Percentiles rank a stretch among this genome's conserved stretches.
Evolutionary conservation across 2,888 invertebrate genomes (phyloP).

Genomic region (Clepsis dumicolana): DNA sequence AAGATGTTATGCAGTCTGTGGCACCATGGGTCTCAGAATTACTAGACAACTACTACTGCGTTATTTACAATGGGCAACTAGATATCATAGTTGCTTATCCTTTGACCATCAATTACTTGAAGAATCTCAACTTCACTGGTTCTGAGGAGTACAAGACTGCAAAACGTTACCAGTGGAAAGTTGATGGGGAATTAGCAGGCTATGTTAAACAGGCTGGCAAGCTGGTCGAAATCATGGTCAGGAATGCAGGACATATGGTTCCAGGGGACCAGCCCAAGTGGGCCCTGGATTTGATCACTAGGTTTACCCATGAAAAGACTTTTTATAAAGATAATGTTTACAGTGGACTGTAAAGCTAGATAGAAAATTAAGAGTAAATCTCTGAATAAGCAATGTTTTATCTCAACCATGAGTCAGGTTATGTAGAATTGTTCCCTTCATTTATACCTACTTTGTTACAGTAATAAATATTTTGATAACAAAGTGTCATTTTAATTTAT

Average conservation of each 20-base stretch:
- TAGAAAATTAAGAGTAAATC: not conserved
- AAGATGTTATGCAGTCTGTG: constrained; percentile 94
- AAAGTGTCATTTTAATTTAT: not conserved
- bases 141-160: constrained; percentile 89
- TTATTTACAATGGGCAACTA: constrained; percentile 96
- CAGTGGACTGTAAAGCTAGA: not conserved
- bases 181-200: constrained; percentile 90
- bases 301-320: constrained; percentile 87
- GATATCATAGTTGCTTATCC: constrained; percentile 97
- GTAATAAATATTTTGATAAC: constrained; percentile 2
- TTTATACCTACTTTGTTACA: constrained; percentile 1
- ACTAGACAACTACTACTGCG: constrained; percentile 88
- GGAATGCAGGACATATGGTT: constrained; percentile 94
- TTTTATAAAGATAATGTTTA: constrained; percentile 51
- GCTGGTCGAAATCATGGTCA: constrained; percentile 90
- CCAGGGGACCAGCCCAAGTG: constrained; percentile 92
- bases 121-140: constrained; percentile 89
- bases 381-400: not conserved
- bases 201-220: constrained; percentile 91
- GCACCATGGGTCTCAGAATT: constrained; percentile 90
- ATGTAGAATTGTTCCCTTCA: not conserved
- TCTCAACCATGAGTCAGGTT: not conserved
- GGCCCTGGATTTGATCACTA: constrained; percentile 90
- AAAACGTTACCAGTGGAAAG: constrained; percentile 89
- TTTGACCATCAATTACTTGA: constrained; percentile 92